Evolutionary conservation across 2,888 invertebrate genomes (phyloP).

Genomic region (Troglohyphantes excavatus): DNA sequence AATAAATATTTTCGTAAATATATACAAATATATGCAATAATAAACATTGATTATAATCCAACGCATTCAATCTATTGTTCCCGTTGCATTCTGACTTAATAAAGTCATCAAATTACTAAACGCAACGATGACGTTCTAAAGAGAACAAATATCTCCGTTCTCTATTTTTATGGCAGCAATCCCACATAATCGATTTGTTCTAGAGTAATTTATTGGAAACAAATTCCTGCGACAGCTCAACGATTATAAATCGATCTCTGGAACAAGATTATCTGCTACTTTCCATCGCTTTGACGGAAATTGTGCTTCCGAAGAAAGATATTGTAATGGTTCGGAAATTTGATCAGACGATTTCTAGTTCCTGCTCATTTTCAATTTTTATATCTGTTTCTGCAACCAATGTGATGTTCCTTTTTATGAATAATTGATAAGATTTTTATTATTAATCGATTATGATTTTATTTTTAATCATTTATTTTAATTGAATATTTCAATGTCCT

Average conservation of each 20-base stretch:
- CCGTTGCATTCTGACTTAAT: background rate
- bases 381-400: too few species aligned
- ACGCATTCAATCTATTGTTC: too few species aligned
- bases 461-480: too few species aligned
- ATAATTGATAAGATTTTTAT: background rate
- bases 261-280: conserved; percentile 15
- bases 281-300: background rate
- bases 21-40: too few species aligned
- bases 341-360: background rate
- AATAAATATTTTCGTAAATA: too few species aligned
- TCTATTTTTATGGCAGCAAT: conserved; percentile 18
- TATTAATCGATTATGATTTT: too few species aligned
- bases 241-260: conserved; percentile 23
- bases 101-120: background rate
- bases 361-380: too few species aligned
- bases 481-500: too few species aligned
- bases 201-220: conserved; percentile 39
- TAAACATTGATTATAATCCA: too few species aligned
- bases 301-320: background rate
- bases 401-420: background rate
- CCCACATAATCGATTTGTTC: conserved; percentile 6
- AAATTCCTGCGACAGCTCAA: conserved; percentile 14
- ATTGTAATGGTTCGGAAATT: background rate
- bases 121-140: background rate
- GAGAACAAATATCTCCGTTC: background rate